Conservation (phyloP, 2,888 invertebrate species). For the Morpho deidamia region DNA sequence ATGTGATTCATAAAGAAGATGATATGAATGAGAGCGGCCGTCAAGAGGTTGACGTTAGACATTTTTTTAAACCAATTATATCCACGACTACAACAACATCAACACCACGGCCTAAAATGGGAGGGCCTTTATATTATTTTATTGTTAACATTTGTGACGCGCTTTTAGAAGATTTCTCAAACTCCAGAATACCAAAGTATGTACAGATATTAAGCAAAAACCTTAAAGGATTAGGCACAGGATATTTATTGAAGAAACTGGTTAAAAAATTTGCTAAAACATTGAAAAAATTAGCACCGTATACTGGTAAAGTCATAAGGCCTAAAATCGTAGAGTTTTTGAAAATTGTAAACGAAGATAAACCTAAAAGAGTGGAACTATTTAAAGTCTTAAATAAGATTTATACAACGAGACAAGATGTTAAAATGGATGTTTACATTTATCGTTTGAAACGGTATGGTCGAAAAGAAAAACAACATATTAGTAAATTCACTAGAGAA, state of each 20-base stretch:
- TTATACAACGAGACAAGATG: conserved; percentile 33
- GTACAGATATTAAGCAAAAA: conserved; percentile 37
- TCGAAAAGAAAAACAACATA: conserved; percentile 27
- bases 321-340: conserved; percentile 35
- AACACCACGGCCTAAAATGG: conserved; percentile 9
- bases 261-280: conserved; percentile 36
- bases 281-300: conserved; percentile 34
- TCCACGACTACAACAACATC: conserved; percentile 20
- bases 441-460: conserved; percentile 43
- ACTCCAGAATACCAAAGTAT: conserved; percentile 34
- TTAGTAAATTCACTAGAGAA: conserved; percentile 37
- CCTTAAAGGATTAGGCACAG: conserved; percentile 35
- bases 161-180: conserved; percentile 35
- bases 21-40: background rate
- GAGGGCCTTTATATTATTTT: conserved; percentile 48
- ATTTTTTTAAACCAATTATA: conserved; percentile 9
- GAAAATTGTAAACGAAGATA: conserved; percentile 32
- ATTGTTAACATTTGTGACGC: conserved; percentile 43
- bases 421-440: conserved; percentile 48
- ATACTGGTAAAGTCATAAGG: conserved; percentile 33
- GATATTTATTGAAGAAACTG: conserved; percentile 34
- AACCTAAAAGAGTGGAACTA: conserved; percentile 37
- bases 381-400: conserved; percentile 44
- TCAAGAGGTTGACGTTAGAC: conserved; percentile 7
- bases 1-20: conserved; percentile 1